Conservation (phyloP, 30 jellyfish, hydroid and myxozoan species). For the Turritopsis dohrnii region DNA sequence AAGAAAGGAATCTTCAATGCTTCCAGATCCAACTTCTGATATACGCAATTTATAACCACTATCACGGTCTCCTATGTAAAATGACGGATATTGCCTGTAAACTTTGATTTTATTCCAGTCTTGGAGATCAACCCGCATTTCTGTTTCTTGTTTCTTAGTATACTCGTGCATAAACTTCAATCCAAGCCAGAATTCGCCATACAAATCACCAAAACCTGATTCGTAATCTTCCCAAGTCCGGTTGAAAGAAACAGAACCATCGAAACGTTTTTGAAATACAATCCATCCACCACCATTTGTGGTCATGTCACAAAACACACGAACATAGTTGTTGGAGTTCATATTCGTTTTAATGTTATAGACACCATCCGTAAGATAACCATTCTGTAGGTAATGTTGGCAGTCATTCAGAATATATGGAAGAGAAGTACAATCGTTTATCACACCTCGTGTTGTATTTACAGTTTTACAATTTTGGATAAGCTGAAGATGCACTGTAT, state of each 20-base stretch:
- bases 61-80: not conserved
- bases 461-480: not conserved
- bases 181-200: not conserved
- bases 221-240: not conserved
- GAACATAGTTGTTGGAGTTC: not conserved
- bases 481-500: not conserved
- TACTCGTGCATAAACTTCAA: not conserved
- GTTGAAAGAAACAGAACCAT: not conserved
- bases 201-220: not conserved
- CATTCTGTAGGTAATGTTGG: not conserved
- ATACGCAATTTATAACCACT: not conserved
- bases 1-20: not conserved
- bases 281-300: not conserved
- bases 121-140: not conserved
- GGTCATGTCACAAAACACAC: not conserved
- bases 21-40: not conserved
- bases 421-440: not conserved
- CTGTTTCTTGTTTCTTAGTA: not conserved
- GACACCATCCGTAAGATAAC: not conserved
- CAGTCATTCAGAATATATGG: not conserved
- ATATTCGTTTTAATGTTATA: not conserved
- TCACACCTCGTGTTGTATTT: not conserved
- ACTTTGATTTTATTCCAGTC: not conserved
- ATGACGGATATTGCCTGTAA: not conserved
- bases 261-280: not conserved